Evolutionary conservation across 2,888 invertebrate genomes (phyloP), one percentile per base, ranked within the genome.

Genomic region (Rotaria socialis): DNA sequence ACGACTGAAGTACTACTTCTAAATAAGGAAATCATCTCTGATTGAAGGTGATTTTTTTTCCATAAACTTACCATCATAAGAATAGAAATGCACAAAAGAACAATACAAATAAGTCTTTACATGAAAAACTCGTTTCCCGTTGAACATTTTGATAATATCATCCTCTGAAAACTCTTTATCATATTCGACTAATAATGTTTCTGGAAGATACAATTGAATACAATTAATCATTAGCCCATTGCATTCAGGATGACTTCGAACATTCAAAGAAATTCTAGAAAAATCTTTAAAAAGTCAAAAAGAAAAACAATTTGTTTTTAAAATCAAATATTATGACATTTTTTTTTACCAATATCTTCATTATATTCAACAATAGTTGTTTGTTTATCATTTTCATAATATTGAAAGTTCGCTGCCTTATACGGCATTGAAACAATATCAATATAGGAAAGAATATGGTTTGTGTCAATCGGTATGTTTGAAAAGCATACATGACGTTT

Each of bases 181-280:
- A 80, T 80, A 47, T 80, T 80, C 80, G 35, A 80, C 14, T 11
- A 80, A n/a, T 80, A 80, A n/a, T 24, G 47, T 80, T 80, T 80
- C 80, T 14, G 80, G 80, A 47, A 35, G 43, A 80, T 80, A 80
- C 47, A 80, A 80, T 47, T 80, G 80, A 24, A 43, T 47, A 47
- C 47, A 80, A 35, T 43, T 80, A 2, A 80, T 47, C 2, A 10
- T 0, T 47, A 10, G 14, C 11, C n/a, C n/a, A n/a, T 47, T 2
- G 19, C 47, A 80, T 47, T 47, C 47, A 24, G 80, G 80, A 80
- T 47, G 47, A 80, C n/a, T 80, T 43, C 47, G 47, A n/a, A 80
- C 47, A 80, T 80, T 80, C 5, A 10, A 47, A n/a, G 11, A 43
- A 80, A 80, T 80, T 43, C 35, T 43, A 0, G 24, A 47, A 80